Evolutionary conservation across 2,797 vertebrate species (phyloP).

Genomic region (Leptoclinus maculatus): DNA sequence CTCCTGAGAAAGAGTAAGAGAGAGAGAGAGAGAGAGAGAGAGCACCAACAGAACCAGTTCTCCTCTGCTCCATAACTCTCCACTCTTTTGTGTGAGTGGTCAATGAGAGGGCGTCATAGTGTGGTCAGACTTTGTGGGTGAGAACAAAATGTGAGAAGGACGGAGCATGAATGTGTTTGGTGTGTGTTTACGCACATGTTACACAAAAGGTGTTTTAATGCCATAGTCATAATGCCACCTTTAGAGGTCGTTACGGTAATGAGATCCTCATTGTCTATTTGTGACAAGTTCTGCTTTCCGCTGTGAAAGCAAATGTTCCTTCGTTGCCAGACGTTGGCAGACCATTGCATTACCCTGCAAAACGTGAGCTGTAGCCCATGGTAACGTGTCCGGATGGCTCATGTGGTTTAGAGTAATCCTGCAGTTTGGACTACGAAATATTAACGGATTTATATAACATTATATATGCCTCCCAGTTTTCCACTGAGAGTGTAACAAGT

Average conservation of each 20-base stretch:
- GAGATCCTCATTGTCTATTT: slow-evolving; percentile 50
- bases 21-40: slow-evolving; percentile 33
- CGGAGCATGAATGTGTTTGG: slow-evolving; percentile 30
- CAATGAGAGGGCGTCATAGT: slow-evolving; percentile 48
- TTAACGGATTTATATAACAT: slow-evolving; percentile 43
- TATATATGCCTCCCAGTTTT: slow-evolving; percentile 60
- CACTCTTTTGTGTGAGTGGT: slow-evolving; percentile 55
- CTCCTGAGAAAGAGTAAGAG: slow-evolving; percentile 40
- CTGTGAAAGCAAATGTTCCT: slow-evolving; percentile 62
- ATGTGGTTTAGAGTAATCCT: slow-evolving; percentile 54
- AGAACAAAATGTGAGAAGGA: slow-evolving; percentile 57
- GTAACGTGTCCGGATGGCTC: slow-evolving; percentile 42
- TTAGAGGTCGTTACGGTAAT: slow-evolving; percentile 50
- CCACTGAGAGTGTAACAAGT: slow-evolving; percentile 42
- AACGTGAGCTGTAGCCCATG: slow-evolving; percentile 56
- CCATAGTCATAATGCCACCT: slow-evolving; percentile 42
- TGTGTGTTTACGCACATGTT: slow-evolving; percentile 17
- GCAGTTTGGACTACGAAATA: slow-evolving; percentile 49
- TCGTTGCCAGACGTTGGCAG: slow-evolving; percentile 58
- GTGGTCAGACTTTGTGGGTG: slow-evolving; percentile 50
- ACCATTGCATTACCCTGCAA: slow-evolving; percentile 52
- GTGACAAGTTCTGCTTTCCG: slow-evolving; percentile 43
- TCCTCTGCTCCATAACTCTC: slow-evolving; percentile 44
- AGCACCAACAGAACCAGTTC: slow-evolving; percentile 28
- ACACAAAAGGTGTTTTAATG: slow-evolving; percentile 52